Base-by-base conservation (phyloP, 2,113 vertebrate species). In the Neodontobutis hainanensis region DNA sequence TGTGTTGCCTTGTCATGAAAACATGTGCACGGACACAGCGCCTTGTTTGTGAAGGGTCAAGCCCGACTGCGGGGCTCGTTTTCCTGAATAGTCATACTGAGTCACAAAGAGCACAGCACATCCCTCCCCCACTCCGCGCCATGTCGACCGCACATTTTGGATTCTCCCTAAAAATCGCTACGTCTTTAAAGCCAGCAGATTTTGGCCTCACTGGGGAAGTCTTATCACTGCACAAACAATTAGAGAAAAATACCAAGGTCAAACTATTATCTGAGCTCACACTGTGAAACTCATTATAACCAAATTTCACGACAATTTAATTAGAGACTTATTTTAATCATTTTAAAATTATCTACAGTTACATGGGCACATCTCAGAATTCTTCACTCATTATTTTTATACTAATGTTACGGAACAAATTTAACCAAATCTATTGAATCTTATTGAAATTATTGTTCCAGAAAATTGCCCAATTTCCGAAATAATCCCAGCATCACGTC, bases 71-170 rank as follows among this genome's bases (percentile, higher is more conserved):
- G 40, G 77, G 85, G 73, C 75, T 81, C 66, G 11, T 80, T 88
- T 81, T 75, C 70, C 71, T 8, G 65, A 60, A 62, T 44, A 83
- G 76, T 85, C 90, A 84, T 81, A 70, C 61, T 89, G 84, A 89
- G 73, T 92, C 91, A 86, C 56, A 38, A 65, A 27, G 61, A 80
- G 64, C 61, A 16, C 14, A 19, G 68, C 75, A 63, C 71, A 63
- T 45, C 53, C 49, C 46, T 38, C 63, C 61, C 59, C 12, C 34
- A 46, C 70, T 14, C 64, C 1, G 49, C 49, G 6, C 14, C 6
- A 43, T 43, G 14, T 19, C 6, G 36, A 14, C 19, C 48, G 38
- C 32, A 56, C 68, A 61, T 58, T 72, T 62, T 44, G 47, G 64
- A 85, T 36, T 74, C 68, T 68, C 45, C 64, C 36, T 19, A 32